A percentile compares a stretch with the other conserved stretches of the same genome.
Conservation (phyloP, 2,797 vertebrate genomes). For the Eupleurogrammus muticus region DNA sequence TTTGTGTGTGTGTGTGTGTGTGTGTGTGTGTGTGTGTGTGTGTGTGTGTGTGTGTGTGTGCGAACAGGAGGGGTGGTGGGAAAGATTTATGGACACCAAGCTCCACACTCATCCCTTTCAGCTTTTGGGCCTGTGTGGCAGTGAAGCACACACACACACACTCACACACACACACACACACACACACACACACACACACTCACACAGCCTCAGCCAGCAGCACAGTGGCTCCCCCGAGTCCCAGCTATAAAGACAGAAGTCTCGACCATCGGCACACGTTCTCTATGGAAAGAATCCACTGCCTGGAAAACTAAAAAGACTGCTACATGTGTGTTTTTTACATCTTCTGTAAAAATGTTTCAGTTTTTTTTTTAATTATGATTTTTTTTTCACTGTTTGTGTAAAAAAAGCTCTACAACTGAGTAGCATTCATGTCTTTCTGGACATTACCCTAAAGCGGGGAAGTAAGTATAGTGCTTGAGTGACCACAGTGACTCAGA, state of each 20-base stretch:
- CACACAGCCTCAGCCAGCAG: slow-evolving; percentile 50
- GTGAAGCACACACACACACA: too few species aligned
- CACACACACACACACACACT: slow-evolving; percentile 4
- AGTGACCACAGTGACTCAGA: slow-evolving; percentile 33
- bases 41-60: slow-evolving; percentile 62
- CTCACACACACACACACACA: background rate
- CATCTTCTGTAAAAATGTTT: slow-evolving; percentile 6
- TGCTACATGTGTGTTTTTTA: slow-evolving; percentile 46
- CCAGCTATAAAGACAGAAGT: slow-evolving; percentile 75
- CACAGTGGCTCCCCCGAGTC: slow-evolving; percentile 73
- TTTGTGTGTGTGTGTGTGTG: slow-evolving; percentile 50
- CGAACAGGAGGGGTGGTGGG: slow-evolving; percentile 57
- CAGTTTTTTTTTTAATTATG: too few species aligned
- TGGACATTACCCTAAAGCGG: background rate
- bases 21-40: slow-evolving; percentile 62
- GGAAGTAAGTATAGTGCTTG: slow-evolving; percentile 14
- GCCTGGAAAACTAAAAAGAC: slow-evolving; percentile 69
- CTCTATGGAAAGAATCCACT: slow-evolving; percentile 72
- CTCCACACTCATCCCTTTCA: slow-evolving; percentile 67
- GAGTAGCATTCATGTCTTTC: background rate
- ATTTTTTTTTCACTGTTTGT: too few species aligned
- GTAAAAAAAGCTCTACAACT: slow-evolving; percentile 8
- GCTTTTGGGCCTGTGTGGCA: slow-evolving; percentile 52
- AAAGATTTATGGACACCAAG: slow-evolving; percentile 80
- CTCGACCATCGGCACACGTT: slow-evolving; percentile 67